Percentiles rank a stretch among this genome's conserved stretches.
Evolutionary conservation across 2,888 invertebrate species (phyloP).

Genomic region (Celastrina argiolus): DNA sequence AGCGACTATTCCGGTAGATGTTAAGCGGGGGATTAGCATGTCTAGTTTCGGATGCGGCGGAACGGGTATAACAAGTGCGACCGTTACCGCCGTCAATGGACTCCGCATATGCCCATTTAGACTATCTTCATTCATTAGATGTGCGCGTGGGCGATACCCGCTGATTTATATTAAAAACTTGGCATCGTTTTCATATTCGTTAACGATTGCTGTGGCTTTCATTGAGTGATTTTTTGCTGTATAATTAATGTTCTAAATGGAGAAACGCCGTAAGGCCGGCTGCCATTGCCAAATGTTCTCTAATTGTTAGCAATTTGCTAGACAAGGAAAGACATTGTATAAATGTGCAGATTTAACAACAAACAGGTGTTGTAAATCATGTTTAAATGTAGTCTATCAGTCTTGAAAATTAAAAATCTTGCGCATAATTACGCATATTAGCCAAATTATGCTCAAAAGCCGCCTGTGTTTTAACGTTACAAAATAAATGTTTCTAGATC

Average conservation of each 20-base stretch:
- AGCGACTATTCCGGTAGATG: neutral
- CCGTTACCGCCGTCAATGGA: slow-evolving; percentile 18
- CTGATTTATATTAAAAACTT: slow-evolving; percentile 8
- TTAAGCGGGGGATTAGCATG: neutral
- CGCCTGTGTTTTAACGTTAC: neutral
- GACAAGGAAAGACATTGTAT: neutral
- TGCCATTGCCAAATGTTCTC: neutral
- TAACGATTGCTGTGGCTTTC: neutral
- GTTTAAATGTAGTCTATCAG: no score
- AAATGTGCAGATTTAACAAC: no score
- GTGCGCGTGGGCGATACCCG: neutral
- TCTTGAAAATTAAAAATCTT: no score
- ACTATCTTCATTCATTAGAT: slow-evolving; percentile 12
- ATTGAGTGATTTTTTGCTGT: slow-evolving; percentile 5
- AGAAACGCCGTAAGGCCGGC: neutral
- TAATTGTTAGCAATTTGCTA: neutral
- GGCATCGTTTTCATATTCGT: slow-evolving; percentile 4
- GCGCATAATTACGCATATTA: no score
- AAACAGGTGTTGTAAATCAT: no score
- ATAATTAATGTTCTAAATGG: neutral
- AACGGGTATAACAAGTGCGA: slow-evolving; percentile 4
- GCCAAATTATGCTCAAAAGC: neutral
- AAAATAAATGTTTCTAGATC: no score
- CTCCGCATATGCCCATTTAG: neutral
- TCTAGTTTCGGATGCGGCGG: slow-evolving; percentile 5